Conservation (phyloP, 2,797 vertebrate genomes). For the Malacoraja senta region DNA sequence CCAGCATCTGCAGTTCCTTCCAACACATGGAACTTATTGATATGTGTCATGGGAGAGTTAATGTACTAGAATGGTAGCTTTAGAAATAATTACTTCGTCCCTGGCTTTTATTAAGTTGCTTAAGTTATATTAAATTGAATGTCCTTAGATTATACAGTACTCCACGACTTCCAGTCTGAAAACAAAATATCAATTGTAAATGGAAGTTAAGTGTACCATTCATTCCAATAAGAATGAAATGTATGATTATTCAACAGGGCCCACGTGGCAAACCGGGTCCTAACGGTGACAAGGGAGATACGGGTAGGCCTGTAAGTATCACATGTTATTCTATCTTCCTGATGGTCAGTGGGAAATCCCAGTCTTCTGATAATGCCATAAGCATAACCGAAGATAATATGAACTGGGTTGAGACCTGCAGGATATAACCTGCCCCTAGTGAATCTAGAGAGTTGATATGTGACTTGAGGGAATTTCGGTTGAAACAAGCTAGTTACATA, state of each 20-base stretch:
- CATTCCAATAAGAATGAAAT: background rate
- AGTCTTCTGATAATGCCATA: background rate
- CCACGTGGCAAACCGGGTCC: conserved; percentile 69
- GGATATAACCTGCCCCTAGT: background rate
- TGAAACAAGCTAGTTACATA: background rate
- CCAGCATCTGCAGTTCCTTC: too few species aligned
- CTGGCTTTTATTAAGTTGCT: background rate
- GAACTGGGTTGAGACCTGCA: background rate
- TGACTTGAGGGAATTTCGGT: background rate
- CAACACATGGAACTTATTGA: background rate
- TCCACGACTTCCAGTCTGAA: background rate
- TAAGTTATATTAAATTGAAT: background rate
- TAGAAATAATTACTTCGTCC: background rate
- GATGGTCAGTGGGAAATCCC: too few species aligned
- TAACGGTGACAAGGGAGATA: conserved; percentile 72
- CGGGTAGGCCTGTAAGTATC: conserved; percentile 66
- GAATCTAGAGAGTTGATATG: background rate
- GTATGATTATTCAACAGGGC: conserved; percentile 59
- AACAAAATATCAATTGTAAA: background rate
- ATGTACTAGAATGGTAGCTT: background rate
- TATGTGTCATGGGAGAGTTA: background rate
- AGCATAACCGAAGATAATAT: background rate
- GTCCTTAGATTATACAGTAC: background rate
- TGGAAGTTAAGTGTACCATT: background rate
- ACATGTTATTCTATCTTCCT: background rate